Conservation (phyloP, 2,113 vertebrate species). For the Campylomormyrus tamandua region DNA sequence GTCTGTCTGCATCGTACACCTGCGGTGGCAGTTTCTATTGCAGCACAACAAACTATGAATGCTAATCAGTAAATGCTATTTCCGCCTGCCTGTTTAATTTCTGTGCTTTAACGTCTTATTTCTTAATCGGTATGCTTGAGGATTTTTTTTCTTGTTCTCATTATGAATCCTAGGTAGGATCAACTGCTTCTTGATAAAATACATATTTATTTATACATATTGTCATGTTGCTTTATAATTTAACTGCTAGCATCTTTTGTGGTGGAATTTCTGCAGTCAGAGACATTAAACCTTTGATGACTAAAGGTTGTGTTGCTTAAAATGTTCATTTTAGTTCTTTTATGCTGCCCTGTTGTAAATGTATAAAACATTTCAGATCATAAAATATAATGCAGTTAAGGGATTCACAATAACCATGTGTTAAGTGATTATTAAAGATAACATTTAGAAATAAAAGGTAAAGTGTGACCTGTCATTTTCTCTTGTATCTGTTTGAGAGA, state of each 20-base stretch:
- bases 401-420: background rate
- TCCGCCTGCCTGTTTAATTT: constrained; percentile 25
- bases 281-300: background rate
- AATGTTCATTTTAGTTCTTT: background rate
- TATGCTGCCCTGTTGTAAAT: background rate
- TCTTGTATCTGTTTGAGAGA: background rate
- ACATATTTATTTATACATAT: constrained; percentile 1
- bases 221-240: constrained; percentile 3
- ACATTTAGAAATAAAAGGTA: background rate
- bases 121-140: background rate
- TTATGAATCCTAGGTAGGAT: background rate
- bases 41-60: constrained; percentile 14
- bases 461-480: background rate
- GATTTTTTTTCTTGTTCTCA: background rate
- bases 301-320: background rate
- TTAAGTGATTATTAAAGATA: background rate
- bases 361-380: background rate
- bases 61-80: constrained; percentile 1
- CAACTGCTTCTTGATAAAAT: background rate
- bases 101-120: background rate
- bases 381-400: background rate
- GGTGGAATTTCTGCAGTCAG: background rate
- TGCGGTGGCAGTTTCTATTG: constrained; percentile 36
- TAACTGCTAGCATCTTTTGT: background rate
- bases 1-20: constrained; percentile 6